Percentiles rank a stretch among this genome's conserved stretches.
These are phyloP conservation scores for Chaetorhynchus papuensis DNA, from an alignment of 2,113 vertebrate species.

Conservation along the genomic window DNA sequence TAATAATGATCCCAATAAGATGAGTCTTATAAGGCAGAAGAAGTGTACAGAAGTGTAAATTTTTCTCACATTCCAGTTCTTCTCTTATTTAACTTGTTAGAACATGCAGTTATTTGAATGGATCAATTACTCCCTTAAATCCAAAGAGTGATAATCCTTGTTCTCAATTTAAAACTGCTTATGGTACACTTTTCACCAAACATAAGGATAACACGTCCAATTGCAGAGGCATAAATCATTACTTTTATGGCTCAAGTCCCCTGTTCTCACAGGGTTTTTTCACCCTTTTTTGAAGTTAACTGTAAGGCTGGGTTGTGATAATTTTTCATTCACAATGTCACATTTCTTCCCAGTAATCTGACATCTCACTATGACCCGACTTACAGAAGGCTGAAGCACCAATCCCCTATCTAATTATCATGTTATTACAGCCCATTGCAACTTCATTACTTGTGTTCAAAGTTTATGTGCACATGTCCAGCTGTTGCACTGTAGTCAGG, in stretches of 20 bases:
- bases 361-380: background rate
- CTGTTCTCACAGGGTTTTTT: background rate
- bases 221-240: background rate
- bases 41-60: background rate
- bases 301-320: background rate
- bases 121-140: background rate
- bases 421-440: background rate
- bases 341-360: background rate
- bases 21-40: background rate
- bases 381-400: background rate
- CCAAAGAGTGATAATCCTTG: background rate
- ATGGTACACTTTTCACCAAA: background rate
- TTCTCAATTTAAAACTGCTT: conserved; percentile 30
- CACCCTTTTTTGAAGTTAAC: background rate
- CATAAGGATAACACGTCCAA: background rate
- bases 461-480: background rate
- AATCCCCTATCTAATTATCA: background rate
- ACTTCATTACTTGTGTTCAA: background rate
- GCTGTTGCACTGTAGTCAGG: background rate
- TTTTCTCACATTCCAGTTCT: conserved; percentile 3
- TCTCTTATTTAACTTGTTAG: background rate
- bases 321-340: background rate
- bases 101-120: background rate
- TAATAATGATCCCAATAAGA: background rate
- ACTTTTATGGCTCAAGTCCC: background rate